A percentile compares a stretch with the other conserved stretches of the same genome.
Conservation (phyloP, 2,113 vertebrate genomes). For the Pituophis catenifer region DNA sequence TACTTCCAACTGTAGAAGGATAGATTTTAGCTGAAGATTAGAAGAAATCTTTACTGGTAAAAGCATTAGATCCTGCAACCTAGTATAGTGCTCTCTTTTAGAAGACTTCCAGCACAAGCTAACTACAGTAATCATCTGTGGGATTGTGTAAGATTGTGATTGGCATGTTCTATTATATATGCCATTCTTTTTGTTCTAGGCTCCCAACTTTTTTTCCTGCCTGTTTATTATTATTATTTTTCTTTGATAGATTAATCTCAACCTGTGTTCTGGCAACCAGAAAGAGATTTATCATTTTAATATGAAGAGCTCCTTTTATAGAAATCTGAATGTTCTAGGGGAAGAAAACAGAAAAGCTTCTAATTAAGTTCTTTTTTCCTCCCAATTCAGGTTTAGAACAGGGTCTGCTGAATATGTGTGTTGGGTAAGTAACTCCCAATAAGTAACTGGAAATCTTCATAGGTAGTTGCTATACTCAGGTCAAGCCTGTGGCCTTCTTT, state of each 20-base stretch:
- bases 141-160: not conserved
- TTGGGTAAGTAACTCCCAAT: constrained; percentile 79
- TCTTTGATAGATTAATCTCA: not conserved
- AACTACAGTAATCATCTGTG: not conserved
- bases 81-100: not conserved
- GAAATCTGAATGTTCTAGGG: not conserved
- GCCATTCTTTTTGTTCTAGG: not conserved
- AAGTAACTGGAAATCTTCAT: not conserved
- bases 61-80: not conserved
- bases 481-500: not conserved
- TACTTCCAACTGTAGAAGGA: not conserved
- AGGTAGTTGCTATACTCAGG: not conserved
- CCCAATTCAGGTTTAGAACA: constrained; percentile 85
- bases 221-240: not conserved
- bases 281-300: not conserved
- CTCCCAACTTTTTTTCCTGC: not conserved
- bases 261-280: not conserved
- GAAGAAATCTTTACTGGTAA: not conserved
- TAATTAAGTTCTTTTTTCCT: constrained; percentile 9
- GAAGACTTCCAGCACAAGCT: not conserved
- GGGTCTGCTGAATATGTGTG: constrained; percentile 90
- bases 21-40: not conserved
- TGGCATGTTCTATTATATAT: not conserved
- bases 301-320: not conserved
- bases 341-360: not conserved